A percentile compares a stretch with the other conserved stretches of the same genome.
phyloP scores from a whole-genome alignment of 1,140 invertebrate genomes.

The Pachypeltis micranthus region DNA sequence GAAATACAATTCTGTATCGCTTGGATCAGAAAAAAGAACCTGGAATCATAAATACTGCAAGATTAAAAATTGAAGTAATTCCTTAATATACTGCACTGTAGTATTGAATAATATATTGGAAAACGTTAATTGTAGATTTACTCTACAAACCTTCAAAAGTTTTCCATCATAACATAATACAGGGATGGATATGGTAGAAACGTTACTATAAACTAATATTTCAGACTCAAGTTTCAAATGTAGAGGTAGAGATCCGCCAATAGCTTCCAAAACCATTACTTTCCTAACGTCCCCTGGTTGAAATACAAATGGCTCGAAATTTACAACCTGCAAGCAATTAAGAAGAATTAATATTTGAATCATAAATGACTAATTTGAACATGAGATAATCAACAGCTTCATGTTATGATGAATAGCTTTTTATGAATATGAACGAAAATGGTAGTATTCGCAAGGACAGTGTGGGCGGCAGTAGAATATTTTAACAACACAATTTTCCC shows the following conservation, averaged over 20 bases:
- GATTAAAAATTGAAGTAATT: too few species aligned
- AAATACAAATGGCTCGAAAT: conserved; percentile 48
- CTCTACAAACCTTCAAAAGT: conserved; percentile 41
- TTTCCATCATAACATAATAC: conserved; percentile 64
- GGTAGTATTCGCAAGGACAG: too few species aligned
- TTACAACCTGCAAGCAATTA: conserved; percentile 48
- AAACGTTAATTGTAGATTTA: conserved; percentile 11
- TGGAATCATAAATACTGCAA: too few species aligned
- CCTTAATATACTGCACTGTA: too few species aligned
- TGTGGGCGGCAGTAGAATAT: too few species aligned
- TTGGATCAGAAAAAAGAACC: conserved; percentile 14
- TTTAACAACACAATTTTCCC: too few species aligned
- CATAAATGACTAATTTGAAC: too few species aligned
- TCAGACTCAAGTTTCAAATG: conserved; percentile 50
- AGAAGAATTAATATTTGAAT: too few species aligned
- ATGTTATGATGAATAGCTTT: too few species aligned
- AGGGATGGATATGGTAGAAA: conserved; percentile 55
- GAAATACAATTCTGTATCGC: conserved; percentile 45
- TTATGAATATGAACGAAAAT: too few species aligned
- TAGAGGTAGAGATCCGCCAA: conserved; percentile 37
- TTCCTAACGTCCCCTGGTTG: conserved; percentile 45
- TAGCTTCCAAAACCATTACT: conserved; percentile 47
- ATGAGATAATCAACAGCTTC: too few species aligned
- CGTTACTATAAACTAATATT: conserved; percentile 57
- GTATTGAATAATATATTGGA: too few species aligned